phyloP scores from a whole-genome alignment of 2,797 vertebrate species.

The Lindbergichthys nudifrons region DNA sequence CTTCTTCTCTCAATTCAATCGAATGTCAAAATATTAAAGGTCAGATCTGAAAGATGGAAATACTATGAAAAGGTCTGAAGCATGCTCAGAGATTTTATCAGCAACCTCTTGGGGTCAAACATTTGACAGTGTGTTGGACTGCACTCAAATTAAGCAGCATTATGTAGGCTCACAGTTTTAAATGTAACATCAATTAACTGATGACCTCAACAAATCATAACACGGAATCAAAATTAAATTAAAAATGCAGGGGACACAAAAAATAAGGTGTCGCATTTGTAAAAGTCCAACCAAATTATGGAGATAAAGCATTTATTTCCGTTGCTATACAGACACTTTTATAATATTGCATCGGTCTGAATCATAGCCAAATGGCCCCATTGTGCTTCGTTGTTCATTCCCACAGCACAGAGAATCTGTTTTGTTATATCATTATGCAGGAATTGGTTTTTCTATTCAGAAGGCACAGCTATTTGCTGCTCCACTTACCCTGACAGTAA shows the following conservation, averaged over 20 bases:
- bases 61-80: conserved; percentile 76
- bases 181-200: conserved; percentile 28
- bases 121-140: conserved; percentile 35
- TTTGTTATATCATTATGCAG: conserved; percentile 82
- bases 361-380: conserved; percentile 49
- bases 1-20: conserved; percentile 64
- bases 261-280: not conserved
- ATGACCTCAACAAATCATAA: conserved; percentile 25
- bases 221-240: conserved; percentile 27
- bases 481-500: conserved; percentile 84
- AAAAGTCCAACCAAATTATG: conserved; percentile 41
- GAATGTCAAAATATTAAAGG: conserved; percentile 83
- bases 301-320: conserved; percentile 44
- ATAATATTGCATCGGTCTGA: conserved; percentile 45
- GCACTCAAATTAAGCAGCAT: conserved; percentile 21
- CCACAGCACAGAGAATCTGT: conserved; percentile 65
- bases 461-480: conserved; percentile 83
- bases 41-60: conserved; percentile 80
- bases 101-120: conserved; percentile 38
- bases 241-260: not conserved
- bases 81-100: conserved; percentile 68
- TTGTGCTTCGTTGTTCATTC: conserved; percentile 64
- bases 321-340: conserved; percentile 8
- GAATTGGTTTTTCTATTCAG: conserved; percentile 80
- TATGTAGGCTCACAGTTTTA: conserved; percentile 13